Conservation (phyloP, 2,113 vertebrate genomes). For the Bostrychus sinensis region DNA sequence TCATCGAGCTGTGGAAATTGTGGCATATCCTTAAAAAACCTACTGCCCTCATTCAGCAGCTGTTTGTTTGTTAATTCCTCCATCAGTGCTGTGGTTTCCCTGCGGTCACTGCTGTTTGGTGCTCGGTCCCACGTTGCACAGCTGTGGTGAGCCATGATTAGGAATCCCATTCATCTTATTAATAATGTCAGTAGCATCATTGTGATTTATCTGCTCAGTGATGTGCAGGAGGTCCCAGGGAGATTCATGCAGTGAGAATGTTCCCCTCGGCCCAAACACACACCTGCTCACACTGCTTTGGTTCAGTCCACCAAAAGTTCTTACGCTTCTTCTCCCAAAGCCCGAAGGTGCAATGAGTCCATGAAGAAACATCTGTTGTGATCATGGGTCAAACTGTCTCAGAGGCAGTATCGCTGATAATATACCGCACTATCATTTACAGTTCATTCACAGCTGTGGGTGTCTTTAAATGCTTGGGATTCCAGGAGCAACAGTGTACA, state of each 20-base stretch:
- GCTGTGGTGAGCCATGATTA: constrained; percentile 20
- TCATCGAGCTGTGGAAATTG: constrained; percentile 15
- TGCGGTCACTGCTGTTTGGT: constrained; percentile 25
- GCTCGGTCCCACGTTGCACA: constrained; percentile 13
- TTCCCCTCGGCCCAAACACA: constrained; percentile 7
- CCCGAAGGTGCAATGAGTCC: constrained; percentile 2
- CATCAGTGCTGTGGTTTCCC: constrained; percentile 8
- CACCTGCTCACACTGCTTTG: neutral
- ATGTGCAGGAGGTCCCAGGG: neutral
- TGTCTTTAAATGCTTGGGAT: neutral
- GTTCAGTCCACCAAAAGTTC: neutral
- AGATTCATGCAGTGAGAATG: constrained; percentile 13
- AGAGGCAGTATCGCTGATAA: neutral
- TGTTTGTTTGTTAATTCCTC: constrained; percentile 30
- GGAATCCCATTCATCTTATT: constrained; percentile 24
- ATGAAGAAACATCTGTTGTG: constrained; percentile 8
- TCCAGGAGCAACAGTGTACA: neutral
- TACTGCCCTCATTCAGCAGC: constrained; percentile 32
- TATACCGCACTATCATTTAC: constrained; percentile 1
- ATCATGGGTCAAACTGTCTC: neutral
- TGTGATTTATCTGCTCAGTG: constrained; percentile 1
- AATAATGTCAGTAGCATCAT: constrained; percentile 16
- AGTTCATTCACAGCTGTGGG: neutral
- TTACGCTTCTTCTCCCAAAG: neutral
- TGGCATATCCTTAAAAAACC: constrained; percentile 42